Percentiles rank a stretch among this genome's conserved stretches.
Conservation (phyloP, 92 coral and sea anemone species). For the Diadumene lineata region DNA sequence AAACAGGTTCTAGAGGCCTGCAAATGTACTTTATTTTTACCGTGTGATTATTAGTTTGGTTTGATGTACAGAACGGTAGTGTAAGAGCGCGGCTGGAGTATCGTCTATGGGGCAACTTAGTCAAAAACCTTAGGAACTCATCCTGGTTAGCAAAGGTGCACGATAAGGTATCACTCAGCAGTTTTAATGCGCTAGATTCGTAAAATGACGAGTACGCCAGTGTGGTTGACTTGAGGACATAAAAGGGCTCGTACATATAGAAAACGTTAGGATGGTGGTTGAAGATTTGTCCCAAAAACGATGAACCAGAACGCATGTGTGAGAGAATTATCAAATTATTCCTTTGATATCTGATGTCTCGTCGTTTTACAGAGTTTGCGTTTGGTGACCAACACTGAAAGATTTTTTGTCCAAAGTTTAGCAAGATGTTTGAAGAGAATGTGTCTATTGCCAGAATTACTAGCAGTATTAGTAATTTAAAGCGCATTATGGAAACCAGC, state of each 20-base stretch:
- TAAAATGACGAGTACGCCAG: conserved; percentile 53
- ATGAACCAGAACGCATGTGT: conserved; percentile 86
- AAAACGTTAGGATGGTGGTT: conserved; percentile 77
- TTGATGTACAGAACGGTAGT: conserved; percentile 41
- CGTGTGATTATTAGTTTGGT: conserved; percentile 13
- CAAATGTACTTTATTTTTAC: conserved; percentile 36
- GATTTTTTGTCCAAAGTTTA: not conserved
- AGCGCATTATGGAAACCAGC: not conserved
- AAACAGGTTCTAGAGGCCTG: conserved; percentile 48
- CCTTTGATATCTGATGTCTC: not conserved
- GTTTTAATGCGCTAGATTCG: conserved; percentile 44
- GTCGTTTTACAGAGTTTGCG: not conserved
- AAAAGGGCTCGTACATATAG: conserved; percentile 82
- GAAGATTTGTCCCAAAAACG: conserved; percentile 87
- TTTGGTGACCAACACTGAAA: not conserved
- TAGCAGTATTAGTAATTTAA: not conserved
- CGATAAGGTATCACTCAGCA: conserved; percentile 61
- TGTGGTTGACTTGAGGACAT: conserved; percentile 53
- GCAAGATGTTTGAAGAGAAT: not conserved
- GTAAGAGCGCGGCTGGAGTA: conserved; percentile 81
- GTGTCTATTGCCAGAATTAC: not conserved
- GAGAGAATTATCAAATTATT: conserved; percentile 69
- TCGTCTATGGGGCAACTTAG: conserved; percentile 65
- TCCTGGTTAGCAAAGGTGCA: conserved; percentile 73
- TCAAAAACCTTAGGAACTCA: conserved; percentile 66